Conservation (phyloP, 2,888 invertebrate species). For the Scaeva pyrastri region DNA sequence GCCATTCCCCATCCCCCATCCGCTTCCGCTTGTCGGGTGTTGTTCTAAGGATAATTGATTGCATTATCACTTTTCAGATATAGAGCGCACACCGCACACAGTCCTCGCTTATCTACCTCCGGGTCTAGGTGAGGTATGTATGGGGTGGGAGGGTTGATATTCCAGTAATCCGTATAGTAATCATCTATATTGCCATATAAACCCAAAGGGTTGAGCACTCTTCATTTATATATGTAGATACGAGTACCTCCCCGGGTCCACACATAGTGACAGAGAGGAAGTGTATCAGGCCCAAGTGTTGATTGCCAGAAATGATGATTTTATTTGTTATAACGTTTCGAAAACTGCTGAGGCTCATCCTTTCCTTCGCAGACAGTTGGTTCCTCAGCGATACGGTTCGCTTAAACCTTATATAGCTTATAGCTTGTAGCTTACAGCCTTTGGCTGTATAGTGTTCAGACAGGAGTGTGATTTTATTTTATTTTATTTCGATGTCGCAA, state of each 20-base stretch:
- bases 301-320: constrained; percentile 68
- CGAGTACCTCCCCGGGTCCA: no score
- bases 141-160: neutral
- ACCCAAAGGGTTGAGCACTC: constrained; percentile 54
- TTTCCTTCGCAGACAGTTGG: constrained; percentile 10
- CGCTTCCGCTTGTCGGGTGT: constrained; percentile 50
- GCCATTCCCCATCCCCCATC: neutral
- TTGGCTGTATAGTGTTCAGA: no score
- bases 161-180: constrained; percentile 62
- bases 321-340: constrained; percentile 70
- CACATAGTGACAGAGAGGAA: neutral
- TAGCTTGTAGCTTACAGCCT: no score
- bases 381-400: neutral
- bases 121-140: neutral
- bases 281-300: constrained; percentile 68
- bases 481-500: constrained; percentile 44
- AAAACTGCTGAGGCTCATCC: constrained; percentile 70
- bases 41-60: constrained; percentile 75
- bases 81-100: neutral
- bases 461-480: constrained; percentile 13
- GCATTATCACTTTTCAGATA: constrained; percentile 61
- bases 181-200: constrained; percentile 52
- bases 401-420: no score
- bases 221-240: no score
- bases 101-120: constrained; percentile 23